phyloP scores from a whole-genome alignment of 2,797 vertebrate species.

The Ficedula albicollis region DNA sequence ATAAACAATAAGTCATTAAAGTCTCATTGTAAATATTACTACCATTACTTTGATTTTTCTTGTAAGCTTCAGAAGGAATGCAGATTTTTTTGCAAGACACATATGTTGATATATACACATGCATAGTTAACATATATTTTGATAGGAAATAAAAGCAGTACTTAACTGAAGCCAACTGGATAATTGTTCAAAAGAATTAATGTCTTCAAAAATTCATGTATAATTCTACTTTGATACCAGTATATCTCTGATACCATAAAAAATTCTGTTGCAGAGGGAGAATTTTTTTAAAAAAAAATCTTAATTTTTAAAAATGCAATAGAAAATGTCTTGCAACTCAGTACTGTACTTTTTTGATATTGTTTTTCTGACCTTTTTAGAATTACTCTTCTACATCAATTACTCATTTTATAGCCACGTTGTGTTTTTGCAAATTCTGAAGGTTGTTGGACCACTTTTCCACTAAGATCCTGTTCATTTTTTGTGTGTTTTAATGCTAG shows the following conservation, averaged over 20 bases:
- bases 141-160: not conserved
- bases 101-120: not conserved
- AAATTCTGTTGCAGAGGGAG: not conserved
- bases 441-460: not conserved
- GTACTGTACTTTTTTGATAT: not conserved
- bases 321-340: not conserved
- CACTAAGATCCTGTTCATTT: not conserved
- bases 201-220: not conserved
- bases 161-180: not conserved
- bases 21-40: not conserved
- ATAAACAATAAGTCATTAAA: not conserved
- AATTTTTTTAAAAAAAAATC: not conserved
- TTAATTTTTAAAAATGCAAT: not conserved
- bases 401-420: not conserved
- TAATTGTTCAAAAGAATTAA: not conserved
- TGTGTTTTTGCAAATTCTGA: not conserved
- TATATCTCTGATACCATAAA: not conserved
- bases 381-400: not conserved
- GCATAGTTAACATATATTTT: not conserved
- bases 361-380: not conserved
- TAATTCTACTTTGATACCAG: not conserved
- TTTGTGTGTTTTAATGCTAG: not conserved
- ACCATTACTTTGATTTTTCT: not conserved
- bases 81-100: not conserved
- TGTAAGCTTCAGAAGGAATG: not conserved